These are phyloP conservation scores for Acrocephalus arundinaceus DNA, from an alignment of 2,113 vertebrate species.

Conservation along the genomic window DNA sequence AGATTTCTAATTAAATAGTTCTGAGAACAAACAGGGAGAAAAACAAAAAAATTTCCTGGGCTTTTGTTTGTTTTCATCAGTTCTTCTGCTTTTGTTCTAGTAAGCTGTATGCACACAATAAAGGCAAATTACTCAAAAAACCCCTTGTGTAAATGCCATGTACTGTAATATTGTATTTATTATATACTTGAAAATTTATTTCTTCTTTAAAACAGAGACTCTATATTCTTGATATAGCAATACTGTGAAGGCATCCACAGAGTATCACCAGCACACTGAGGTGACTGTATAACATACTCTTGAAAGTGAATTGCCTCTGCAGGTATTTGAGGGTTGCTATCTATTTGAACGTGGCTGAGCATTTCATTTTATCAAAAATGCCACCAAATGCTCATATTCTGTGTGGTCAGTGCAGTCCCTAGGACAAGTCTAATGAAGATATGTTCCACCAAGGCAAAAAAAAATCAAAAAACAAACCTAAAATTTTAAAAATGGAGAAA, in stretches of 20 bases:
- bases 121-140: conserved; percentile 1
- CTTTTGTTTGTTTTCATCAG: background rate
- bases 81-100: background rate
- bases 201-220: background rate
- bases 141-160: background rate
- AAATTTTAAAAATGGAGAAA: conserved; percentile 68
- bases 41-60: background rate
- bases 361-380: conserved; percentile 69
- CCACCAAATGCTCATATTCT: conserved; percentile 58
- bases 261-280: background rate
- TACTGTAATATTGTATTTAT: background rate
- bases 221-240: background rate
- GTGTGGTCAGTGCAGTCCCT: conserved; percentile 67
- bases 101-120: background rate
- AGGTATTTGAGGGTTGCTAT: conserved; percentile 74
- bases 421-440: conserved; percentile 62
- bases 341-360: conserved; percentile 70
- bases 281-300: background rate
- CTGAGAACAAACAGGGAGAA: background rate
- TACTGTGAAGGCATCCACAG: background rate
- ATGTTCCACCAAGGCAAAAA: conserved; percentile 59
- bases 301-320: conserved; percentile 48
- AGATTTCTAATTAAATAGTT: background rate
- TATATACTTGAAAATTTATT: background rate
- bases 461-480: conserved; percentile 16